Base-by-base conservation (phyloP, 1,140 invertebrate species). In the Drosophila pseudoananassae region DNA sequence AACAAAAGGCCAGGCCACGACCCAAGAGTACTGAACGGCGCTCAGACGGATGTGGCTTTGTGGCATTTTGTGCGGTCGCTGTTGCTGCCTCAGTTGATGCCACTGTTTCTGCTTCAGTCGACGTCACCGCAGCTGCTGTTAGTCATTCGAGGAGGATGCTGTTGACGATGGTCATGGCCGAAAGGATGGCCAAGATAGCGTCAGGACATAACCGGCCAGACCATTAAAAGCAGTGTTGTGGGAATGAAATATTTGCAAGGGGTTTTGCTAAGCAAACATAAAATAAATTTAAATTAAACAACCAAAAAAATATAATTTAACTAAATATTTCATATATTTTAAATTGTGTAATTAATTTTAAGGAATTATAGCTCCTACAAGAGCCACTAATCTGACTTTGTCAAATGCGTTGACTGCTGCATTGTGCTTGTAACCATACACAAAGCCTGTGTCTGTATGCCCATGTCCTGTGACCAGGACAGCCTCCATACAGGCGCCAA, bases 21-120 rank as follows among this genome's bases (percentile, higher is more conserved):
- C 50, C 65, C 65, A 49, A 27, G 40, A 68, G 59, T 36, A 29
- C 54, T 73, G 47, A 83, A 61, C 71, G 59, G 73, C 57, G 64
- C 76, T 85, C 77, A 87, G 83, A 72, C 83, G 83, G 84, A 88
- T 88, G 83, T 88, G 83, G 83, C 78, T 88, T 85, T 88, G 83
- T 79, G 83, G 83, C 78, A 70, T 76, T 81, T 56, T 80, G 49
- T 83, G 60, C 61, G 53, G 64, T 63, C 65, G 59, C 76, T 40
- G 54, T 57, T 9, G n/a, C 51, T 72, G 47, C 33, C 33, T 51
- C 33, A 51, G 46, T 52, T 14, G 23, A 15, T 52, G 17, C 23
- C 31, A 43, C 14, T 64, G 36, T 43, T 43, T 40, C 70, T 68
- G 50, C 64, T 47, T 29, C 64, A 17, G 53, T 45, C 36, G 58